phyloP scores from a whole-genome alignment of 1,140 invertebrate genomes.

The Stegodyphus dumicola region DNA sequence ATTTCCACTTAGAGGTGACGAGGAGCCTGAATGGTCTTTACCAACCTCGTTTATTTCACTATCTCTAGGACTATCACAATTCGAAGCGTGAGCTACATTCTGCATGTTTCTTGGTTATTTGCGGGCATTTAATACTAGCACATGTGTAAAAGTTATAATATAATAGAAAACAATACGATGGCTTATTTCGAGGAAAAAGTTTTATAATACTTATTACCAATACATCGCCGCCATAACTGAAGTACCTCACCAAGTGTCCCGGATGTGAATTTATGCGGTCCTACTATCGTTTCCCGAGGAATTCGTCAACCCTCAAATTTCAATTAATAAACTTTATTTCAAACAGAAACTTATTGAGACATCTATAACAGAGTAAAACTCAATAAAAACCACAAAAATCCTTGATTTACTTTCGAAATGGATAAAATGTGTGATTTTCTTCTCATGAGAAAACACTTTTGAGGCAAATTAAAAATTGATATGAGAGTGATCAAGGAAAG shows the following conservation, averaged over 20 bases:
- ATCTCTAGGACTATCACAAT: constrained; percentile 78
- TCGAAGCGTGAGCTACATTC: constrained; percentile 82
- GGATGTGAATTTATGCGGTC: constrained; percentile 58
- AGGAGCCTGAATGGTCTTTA: constrained; percentile 61
- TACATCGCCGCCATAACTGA: constrained; percentile 60
- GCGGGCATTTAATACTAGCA: constrained; percentile 37
- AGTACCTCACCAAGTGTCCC: constrained; percentile 54
- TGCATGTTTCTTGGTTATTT: constrained; percentile 75
- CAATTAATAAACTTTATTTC: neutral
- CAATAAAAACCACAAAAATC: too few relatives aligned
- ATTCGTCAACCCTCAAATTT: constrained; percentile 37
- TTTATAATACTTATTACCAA: constrained; percentile 45
- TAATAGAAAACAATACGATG: constrained; percentile 29
- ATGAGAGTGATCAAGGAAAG: too few relatives aligned
- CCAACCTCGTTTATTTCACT: constrained; percentile 67
- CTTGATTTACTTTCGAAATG: too few relatives aligned
- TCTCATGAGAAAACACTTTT: too few relatives aligned
- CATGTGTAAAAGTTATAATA: constrained; percentile 3
- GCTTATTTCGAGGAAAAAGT: constrained; percentile 5
- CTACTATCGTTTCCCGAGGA: constrained; percentile 28
- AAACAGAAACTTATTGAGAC: too few relatives aligned
- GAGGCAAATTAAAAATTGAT: too few relatives aligned
- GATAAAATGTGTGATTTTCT: too few relatives aligned
- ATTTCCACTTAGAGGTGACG: constrained; percentile 62
- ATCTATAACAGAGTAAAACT: too few relatives aligned